Evolutionary conservation across 2,797 vertebrate species (phyloP), one percentile per base, ranked within the genome.

Genomic region (Rhynchotus rufescens): DNA sequence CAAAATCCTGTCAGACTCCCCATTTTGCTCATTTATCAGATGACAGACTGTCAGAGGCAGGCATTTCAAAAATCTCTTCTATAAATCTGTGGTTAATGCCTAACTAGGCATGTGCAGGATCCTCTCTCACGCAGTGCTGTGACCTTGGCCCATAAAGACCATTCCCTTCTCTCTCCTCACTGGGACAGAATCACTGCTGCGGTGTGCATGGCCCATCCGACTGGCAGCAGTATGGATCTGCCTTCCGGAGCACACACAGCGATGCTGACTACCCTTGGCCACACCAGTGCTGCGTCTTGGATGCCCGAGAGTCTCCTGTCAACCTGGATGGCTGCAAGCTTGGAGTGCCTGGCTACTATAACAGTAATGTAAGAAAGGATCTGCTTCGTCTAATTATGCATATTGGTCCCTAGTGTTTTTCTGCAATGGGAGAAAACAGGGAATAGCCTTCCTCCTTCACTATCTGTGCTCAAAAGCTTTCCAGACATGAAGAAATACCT

Each of bases 221-320:
- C 96, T 98, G 98, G 98, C 96, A 98, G 93, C 32, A 86, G 2
- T 98, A 98, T 64, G 95, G 13, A 0, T 98, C 98, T 1, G 80
- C 81, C 30, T 98, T 98, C 96, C 96, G 97, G 15, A 0, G 0
- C 1, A 45, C 14, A 1, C 91, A 98, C 59, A 95, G 2, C 0
- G 98, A 98, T 0, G 96, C 98, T 0, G 97, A 98, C 67, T 98
- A 92, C 64, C 98, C 98, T 62, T 98, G 98, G 98, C 98, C 98
- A 2, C 96, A 6, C 38, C 95, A 95, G 4, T 98, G 98, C 92
- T 98, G 98, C 23, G 94, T 95, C 21, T 91, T 97, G 95, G 66
- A 97, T 77, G 68, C 15, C 19, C 89, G 82, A 17, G 96, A 96
- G 23, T 51, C 78, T 17, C 95, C 98, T 0, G 1, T 87, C 60